phyloP scores from a whole-genome alignment of 2,797 vertebrate genomes.

The Chelmon rostratus region DNA sequence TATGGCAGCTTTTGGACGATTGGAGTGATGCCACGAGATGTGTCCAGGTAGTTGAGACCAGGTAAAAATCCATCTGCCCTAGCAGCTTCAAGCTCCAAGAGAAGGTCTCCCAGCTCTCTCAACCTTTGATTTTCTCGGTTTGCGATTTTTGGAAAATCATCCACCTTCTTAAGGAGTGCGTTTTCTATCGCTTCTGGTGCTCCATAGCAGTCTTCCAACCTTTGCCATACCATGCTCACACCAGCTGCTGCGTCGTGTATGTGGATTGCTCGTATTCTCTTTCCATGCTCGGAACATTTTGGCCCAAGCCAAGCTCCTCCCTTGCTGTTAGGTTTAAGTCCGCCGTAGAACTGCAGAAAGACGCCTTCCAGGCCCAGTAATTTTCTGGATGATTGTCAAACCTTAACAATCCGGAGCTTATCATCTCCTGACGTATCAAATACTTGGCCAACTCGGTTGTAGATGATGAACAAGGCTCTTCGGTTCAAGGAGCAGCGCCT shows the following conservation, averaged over 20 bases:
- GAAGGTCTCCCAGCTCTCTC: too few relatives aligned
- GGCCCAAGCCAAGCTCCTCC: conserved; percentile 10
- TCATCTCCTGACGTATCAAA: background rate
- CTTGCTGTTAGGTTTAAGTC: background rate
- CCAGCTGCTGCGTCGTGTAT: background rate
- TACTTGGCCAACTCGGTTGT: background rate
- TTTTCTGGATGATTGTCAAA: background rate
- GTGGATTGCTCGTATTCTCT: background rate
- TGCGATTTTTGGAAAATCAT: too few relatives aligned
- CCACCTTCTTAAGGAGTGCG: too few relatives aligned
- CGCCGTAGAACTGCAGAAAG: background rate
- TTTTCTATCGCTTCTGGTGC: too few relatives aligned
- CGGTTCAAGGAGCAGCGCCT: too few relatives aligned
- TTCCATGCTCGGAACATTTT: background rate
- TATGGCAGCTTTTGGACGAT: conserved; percentile 24
- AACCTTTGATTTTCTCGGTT: too few relatives aligned
- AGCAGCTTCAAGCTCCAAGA: conserved; percentile 19
- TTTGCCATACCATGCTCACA: too few relatives aligned
- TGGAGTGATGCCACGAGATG: conserved; percentile 3
- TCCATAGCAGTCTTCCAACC: too few relatives aligned
- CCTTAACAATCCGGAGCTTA: background rate
- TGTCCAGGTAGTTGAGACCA: conserved; percentile 9
- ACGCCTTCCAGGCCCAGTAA: conserved; percentile 15
- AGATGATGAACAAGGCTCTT: background rate
- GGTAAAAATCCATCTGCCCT: conserved; percentile 3